Evolutionary conservation across 2,113 vertebrate species (phyloP).

Genomic region (Microtus richardsoni): DNA sequence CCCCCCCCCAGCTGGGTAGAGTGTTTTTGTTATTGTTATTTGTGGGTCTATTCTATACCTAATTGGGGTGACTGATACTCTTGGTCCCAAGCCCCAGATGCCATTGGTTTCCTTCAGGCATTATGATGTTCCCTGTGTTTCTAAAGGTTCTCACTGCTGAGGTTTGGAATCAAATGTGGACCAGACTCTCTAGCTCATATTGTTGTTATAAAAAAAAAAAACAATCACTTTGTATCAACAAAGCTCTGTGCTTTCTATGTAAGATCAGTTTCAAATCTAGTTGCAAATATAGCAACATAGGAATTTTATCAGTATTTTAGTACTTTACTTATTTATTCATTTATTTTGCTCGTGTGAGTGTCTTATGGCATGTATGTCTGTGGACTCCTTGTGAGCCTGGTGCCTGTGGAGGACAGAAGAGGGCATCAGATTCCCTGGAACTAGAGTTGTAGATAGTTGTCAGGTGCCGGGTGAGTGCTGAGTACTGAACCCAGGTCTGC

Average conservation of each 20-base stretch:
- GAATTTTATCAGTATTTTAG: slow-evolving; percentile 37
- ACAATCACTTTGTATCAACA: slow-evolving; percentile 21
- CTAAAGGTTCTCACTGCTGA: background rate
- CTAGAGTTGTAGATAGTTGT: background rate
- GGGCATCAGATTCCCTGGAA: background rate
- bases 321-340: background rate
- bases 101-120: background rate
- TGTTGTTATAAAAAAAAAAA: background rate
- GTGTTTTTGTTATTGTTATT: background rate
- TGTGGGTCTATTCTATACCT: background rate
- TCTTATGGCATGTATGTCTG: background rate
- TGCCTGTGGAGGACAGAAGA: background rate
- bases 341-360: background rate
- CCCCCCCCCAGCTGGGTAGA: background rate
- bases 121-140: background rate
- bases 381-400: background rate
- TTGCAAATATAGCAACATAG: background rate
- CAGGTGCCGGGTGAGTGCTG: background rate
- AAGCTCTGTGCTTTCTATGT: background rate
- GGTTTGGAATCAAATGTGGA: slow-evolving; percentile 3
- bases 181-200: background rate
- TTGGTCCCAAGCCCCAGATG: background rate
- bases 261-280: slow-evolving; percentile 36
- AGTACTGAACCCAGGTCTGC: background rate
- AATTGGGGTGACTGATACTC: background rate